Conservation (phyloP, 2,797 vertebrate species). For the Lacerta agilis region DNA sequence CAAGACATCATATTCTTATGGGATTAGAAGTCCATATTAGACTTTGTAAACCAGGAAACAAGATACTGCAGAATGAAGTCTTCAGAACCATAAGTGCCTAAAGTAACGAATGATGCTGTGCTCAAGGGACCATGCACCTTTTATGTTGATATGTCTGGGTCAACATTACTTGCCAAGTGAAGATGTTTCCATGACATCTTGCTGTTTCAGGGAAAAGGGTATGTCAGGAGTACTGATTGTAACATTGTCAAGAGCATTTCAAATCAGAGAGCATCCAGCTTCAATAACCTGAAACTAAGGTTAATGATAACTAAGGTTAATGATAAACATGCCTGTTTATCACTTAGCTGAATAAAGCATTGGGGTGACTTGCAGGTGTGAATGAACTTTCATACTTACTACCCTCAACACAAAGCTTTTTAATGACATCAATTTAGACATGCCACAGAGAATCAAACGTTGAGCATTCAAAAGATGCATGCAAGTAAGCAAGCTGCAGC, state of each 20-base stretch:
- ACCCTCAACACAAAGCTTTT: neutral
- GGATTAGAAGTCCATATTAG: neutral
- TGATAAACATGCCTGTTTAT: neutral
- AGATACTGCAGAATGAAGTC: neutral
- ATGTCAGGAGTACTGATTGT: neutral
- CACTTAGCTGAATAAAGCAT: neutral
- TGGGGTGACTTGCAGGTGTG: neutral
- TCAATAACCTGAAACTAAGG: neutral
- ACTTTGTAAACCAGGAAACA: neutral
- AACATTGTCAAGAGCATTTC: neutral
- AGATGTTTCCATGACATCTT: neutral
- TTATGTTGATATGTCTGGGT: neutral
- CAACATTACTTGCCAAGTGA: neutral
- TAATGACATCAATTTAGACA: neutral
- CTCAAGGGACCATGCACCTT: neutral
- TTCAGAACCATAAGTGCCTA: neutral
- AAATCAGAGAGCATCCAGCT: neutral
- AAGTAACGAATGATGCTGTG: neutral
- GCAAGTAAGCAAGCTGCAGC: neutral
- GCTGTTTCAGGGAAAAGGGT: neutral
- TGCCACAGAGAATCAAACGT: neutral
- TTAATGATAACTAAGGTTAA: neutral
- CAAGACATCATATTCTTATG: neutral
- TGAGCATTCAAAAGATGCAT: neutral
- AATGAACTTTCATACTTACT: neutral